These are phyloP conservation scores for Drosophila willistoni DNA, from an alignment of 1,140 invertebrate genomes.

Conservation along the genomic window DNA sequence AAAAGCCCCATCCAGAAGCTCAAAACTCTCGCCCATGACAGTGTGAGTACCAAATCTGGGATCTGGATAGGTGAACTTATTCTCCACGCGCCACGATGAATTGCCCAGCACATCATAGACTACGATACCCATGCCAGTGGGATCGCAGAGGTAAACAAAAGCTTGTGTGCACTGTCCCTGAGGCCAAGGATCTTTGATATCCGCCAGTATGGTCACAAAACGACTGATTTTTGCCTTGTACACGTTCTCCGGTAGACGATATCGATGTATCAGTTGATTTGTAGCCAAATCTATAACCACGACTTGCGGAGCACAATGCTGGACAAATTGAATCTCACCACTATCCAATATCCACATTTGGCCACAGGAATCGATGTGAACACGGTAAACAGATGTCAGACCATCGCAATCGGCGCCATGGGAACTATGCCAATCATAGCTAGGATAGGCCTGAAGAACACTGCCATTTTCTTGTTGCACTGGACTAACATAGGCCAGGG, in stretches of 20 bases:
- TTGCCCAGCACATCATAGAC: slow-evolving; percentile 86
- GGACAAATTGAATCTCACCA: slow-evolving; percentile 84
- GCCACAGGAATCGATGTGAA: slow-evolving; percentile 83
- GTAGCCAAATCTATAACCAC: slow-evolving; percentile 86
- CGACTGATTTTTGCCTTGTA: slow-evolving; percentile 83
- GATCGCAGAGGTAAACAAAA: slow-evolving; percentile 90
- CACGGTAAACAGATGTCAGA: slow-evolving; percentile 58
- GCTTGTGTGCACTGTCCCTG: slow-evolving; percentile 85
- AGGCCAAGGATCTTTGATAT: slow-evolving; percentile 52
- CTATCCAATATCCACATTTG: slow-evolving; percentile 88
- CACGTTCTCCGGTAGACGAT: slow-evolving; percentile 84
- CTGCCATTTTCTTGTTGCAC: slow-evolving; percentile 43
- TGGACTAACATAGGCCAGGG: slow-evolving; percentile 42
- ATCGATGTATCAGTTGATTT: slow-evolving; percentile 84
- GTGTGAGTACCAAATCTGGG: slow-evolving; percentile 87
- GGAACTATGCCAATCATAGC: slow-evolving; percentile 63
- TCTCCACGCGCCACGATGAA: slow-evolving; percentile 87
- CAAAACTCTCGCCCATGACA: slow-evolving; percentile 87
- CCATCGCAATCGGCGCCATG: slow-evolving; percentile 61
- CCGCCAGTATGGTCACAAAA: slow-evolving; percentile 82
- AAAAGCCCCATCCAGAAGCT: slow-evolving; percentile 57
- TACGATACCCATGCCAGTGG: slow-evolving; percentile 86
- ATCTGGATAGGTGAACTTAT: slow-evolving; percentile 88
- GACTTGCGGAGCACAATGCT: slow-evolving; percentile 86
- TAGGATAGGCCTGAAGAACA: slow-evolving; percentile 55